Percentiles rank a stretch among this genome's conserved stretches.
Conservation (phyloP, 2,797 vertebrate genomes). For the Craterocephalus amniculus region DNA sequence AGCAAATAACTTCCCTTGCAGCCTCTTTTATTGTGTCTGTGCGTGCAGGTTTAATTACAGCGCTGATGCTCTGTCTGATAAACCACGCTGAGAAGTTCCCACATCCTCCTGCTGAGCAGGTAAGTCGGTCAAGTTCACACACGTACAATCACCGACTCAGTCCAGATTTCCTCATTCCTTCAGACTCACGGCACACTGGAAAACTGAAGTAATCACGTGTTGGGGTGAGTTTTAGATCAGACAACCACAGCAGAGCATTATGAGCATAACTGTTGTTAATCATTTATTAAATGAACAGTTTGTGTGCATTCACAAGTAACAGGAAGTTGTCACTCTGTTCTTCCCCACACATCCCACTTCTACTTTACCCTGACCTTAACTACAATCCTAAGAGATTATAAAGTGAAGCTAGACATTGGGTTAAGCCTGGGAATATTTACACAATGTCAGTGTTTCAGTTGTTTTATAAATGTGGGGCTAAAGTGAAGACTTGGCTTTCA, state of each 20-base stretch:
- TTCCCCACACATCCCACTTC: not conserved
- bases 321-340: not conserved
- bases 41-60: not conserved
- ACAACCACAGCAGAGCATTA: too few species aligned
- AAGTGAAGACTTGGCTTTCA: too few species aligned
- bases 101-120: constrained; percentile 29
- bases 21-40: not conserved
- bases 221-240: not conserved
- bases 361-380: not conserved
- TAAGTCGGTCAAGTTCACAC: constrained; percentile 9
- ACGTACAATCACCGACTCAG: not conserved
- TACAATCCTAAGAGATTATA: not conserved
- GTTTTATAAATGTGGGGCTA: not conserved
- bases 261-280: not conserved
- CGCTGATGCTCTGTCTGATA: not conserved
- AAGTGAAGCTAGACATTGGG: not conserved
- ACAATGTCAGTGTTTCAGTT: not conserved
- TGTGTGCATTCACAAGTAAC: not conserved
- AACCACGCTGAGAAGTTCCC: constrained; percentile 18
- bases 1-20: not conserved
- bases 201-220: not conserved
- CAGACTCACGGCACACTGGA: not conserved
- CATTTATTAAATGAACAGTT: not conserved
- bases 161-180: constrained; percentile 17
- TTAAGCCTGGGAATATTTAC: not conserved